Conservation (phyloP, 2,113 vertebrate genomes). For the Acrocephalus kingi region DNA sequence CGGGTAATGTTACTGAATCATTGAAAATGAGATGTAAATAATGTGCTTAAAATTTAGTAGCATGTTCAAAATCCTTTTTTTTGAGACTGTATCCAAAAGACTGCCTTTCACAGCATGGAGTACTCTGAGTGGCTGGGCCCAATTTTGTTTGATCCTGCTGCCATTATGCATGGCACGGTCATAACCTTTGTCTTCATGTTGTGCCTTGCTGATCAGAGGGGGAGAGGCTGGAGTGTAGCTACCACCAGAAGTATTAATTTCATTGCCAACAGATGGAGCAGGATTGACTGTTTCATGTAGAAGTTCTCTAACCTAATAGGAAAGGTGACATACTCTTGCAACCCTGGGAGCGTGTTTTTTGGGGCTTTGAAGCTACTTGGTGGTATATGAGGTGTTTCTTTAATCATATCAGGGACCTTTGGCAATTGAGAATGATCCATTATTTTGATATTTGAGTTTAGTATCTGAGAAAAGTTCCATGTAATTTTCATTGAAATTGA, state of each 20-base stretch:
- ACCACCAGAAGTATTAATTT: neutral
- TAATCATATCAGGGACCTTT: neutral
- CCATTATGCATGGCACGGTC: accelerated
- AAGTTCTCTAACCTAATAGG: neutral
- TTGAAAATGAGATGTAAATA: neutral
- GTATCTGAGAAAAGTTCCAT: neutral
- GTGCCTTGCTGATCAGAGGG: neutral
- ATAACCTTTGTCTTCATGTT: neutral
- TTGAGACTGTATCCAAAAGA: neutral
- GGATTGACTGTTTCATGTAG: neutral
- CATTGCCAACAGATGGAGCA: neutral
- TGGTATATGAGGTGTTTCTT: neutral
- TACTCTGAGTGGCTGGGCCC: neutral
- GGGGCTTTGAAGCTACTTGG: neutral
- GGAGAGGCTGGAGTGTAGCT: neutral
- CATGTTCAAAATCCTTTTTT: neutral
- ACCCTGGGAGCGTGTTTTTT: neutral
- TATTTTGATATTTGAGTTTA: neutral
- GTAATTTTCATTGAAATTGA: neutral
- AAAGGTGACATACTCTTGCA: neutral
- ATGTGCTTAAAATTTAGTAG: neutral
- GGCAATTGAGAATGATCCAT: neutral
- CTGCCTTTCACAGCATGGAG: neutral
- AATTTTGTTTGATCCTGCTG: neutral
- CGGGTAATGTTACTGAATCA: neutral